Percentiles rank a stretch among this genome's conserved stretches.
Evolutionary conservation across 2,113 vertebrate genomes (phyloP).

Genomic region (Emydura subglobosa): DNA sequence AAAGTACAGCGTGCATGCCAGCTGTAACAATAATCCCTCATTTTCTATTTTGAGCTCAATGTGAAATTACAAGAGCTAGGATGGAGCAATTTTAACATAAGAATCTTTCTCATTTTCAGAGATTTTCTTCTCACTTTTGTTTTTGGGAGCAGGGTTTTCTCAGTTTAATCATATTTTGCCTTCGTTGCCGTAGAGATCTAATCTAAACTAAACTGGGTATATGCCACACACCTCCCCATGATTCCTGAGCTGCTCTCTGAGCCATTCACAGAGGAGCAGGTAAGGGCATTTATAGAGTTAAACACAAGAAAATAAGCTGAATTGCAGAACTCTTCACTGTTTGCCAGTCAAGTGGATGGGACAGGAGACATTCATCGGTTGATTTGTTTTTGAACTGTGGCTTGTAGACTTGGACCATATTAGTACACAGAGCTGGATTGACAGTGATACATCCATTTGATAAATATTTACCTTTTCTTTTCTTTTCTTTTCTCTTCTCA

Average conservation of each 20-base stretch:
- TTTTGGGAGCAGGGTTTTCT: conserved; percentile 8
- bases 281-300: conserved; percentile 33
- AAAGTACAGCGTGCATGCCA: conserved; percentile 69
- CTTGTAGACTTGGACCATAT: conserved; percentile 56
- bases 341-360: conserved; percentile 52
- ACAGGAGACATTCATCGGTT: conserved; percentile 46
- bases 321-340: conserved; percentile 38
- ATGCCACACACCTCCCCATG: neutral
- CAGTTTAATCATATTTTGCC: neutral
- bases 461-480: conserved; percentile 57
- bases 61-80: conserved; percentile 70
- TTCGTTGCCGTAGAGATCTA: neutral
- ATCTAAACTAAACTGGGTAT: neutral
- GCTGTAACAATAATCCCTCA: conserved; percentile 73
- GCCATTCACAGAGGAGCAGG: neutral
- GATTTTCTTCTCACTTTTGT: conserved; percentile 30
- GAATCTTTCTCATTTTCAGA: conserved; percentile 53
- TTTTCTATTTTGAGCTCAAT: conserved; percentile 71
- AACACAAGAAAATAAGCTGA: neutral
- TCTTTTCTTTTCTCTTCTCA: conserved; percentile 1
- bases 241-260: neutral
- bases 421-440: conserved; percentile 10
- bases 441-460: conserved; percentile 30
- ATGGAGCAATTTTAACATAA: conserved; percentile 50
- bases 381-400: conserved; percentile 59